Conservation (phyloP, 2,888 invertebrate species). For the Apodemia duryi region DNA sequence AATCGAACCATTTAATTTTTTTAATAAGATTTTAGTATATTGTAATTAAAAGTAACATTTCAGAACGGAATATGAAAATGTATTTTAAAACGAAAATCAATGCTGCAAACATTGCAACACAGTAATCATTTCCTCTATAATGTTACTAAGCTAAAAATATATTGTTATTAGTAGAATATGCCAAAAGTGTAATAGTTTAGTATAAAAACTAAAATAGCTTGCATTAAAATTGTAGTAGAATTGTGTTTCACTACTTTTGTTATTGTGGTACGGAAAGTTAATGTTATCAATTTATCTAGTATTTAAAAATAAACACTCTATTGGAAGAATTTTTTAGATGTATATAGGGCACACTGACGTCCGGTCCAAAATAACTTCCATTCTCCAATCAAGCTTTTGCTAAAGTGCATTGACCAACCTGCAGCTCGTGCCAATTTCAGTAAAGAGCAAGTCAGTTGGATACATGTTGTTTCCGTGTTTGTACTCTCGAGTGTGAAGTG, state of each 20-base stretch:
- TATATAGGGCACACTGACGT: slow-evolving; percentile 47
- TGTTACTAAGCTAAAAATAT: slow-evolving; percentile 33
- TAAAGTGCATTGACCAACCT: slow-evolving; percentile 76
- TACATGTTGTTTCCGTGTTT: slow-evolving; percentile 72
- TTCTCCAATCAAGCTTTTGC: slow-evolving; percentile 76
- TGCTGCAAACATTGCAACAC: slow-evolving; percentile 35
- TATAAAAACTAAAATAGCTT: not conserved
- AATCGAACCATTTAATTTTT: too few species aligned
- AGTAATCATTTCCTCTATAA: slow-evolving; percentile 37
- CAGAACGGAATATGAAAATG: not conserved
- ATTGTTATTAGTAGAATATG: not conserved
- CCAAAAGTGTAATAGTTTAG: not conserved
- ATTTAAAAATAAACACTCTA: not conserved
- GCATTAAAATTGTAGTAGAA: not conserved
- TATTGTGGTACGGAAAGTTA: not conserved
- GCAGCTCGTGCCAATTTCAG: slow-evolving; percentile 63
- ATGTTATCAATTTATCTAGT: not conserved
- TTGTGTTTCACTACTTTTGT: not conserved
- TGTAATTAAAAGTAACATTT: too few species aligned
- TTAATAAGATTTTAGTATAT: not conserved
- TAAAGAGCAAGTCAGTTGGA: slow-evolving; percentile 50
- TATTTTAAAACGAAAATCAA: slow-evolving; percentile 34
- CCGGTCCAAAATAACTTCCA: slow-evolving; percentile 56
- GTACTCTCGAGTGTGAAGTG: slow-evolving; percentile 53
- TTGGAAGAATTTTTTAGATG: slow-evolving; percentile 13